These are phyloP conservation scores for Oncorhynchus tshawytscha DNA, from an alignment of 2,113 vertebrate species.

Conservation along the genomic window DNA sequence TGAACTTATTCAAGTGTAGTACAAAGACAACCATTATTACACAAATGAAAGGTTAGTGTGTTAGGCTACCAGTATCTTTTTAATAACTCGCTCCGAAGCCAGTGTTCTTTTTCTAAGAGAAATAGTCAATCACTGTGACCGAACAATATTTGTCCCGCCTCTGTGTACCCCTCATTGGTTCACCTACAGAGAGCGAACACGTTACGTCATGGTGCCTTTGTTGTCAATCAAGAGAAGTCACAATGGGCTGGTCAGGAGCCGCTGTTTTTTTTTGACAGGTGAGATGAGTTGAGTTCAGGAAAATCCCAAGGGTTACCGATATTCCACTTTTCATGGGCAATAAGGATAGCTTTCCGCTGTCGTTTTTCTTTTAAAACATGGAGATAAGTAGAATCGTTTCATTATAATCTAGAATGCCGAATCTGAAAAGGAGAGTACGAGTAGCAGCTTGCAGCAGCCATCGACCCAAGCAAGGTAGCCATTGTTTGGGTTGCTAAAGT, in stretches of 20 bases:
- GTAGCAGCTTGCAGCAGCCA: conserved; percentile 35
- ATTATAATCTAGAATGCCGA: neutral
- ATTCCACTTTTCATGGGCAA: neutral
- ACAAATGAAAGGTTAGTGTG: no score
- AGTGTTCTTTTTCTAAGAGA: no score
- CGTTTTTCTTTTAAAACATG: neutral
- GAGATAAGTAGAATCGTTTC: conserved; percentile 22
- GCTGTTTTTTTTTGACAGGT: conserved; percentile 49
- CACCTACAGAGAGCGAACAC: no score
- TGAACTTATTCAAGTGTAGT: no score
- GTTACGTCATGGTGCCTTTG: conserved; percentile 32
- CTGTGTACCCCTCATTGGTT: conserved; percentile 52
- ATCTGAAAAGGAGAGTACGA: neutral
- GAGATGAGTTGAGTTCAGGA: conserved; percentile 34
- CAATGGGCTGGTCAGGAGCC: conserved; percentile 56
- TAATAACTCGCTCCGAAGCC: no score
- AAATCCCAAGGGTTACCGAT: neutral
- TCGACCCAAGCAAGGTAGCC: conserved; percentile 50
- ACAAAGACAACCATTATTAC: no score
- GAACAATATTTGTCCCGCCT: conserved; percentile 53
- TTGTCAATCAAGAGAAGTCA: conserved; percentile 52
- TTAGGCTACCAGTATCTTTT: no score
- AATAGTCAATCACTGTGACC: no score
- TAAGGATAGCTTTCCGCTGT: neutral
- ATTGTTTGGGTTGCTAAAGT: conserved; percentile 66